These are phyloP conservation scores for Aradus depressus DNA, from an alignment of 2,888 invertebrate species.

Conservation along the genomic window DNA sequence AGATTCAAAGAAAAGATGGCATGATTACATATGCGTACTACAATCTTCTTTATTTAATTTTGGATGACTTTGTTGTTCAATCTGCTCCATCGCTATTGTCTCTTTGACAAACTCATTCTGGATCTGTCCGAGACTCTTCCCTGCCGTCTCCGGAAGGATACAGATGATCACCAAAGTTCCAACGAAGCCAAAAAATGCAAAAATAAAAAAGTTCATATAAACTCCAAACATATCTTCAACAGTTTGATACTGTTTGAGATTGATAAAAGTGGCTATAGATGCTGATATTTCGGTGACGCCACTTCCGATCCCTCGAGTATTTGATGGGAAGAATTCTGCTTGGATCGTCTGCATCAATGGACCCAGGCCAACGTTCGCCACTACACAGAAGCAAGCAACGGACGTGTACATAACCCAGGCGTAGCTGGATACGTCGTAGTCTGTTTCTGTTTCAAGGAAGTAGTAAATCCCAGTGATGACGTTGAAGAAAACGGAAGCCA, in stretches of 20 bases:
- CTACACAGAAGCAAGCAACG: slow-evolving; percentile 18
- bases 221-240: slow-evolving; percentile 22
- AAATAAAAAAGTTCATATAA: slow-evolving; percentile 23
- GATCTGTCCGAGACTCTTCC: slow-evolving; percentile 28
- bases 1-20: no score
- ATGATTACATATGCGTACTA: no score
- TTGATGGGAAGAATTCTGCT: slow-evolving; percentile 27
- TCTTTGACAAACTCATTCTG: slow-evolving; percentile 6
- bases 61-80: no score
- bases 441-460: slow-evolving; percentile 14
- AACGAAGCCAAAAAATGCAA: slow-evolving; percentile 18
- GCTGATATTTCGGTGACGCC: slow-evolving; percentile 18
- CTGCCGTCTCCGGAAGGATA: slow-evolving; percentile 29
- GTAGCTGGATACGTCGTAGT: slow-evolving; percentile 15
- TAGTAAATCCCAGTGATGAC: slow-evolving; percentile 17
- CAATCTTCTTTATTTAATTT: no score
- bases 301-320: slow-evolving; percentile 26
- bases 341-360: slow-evolving; percentile 27
- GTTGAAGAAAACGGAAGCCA: slow-evolving; percentile 19
- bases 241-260: slow-evolving; percentile 26
- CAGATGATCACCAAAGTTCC: slow-evolving; percentile 23
- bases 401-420: slow-evolving; percentile 19
- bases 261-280: slow-evolving; percentile 24
- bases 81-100: neutral
- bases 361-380: slow-evolving; percentile 22